phyloP scores from a whole-genome alignment of 2,888 invertebrate species.

The Seira sanloemensis region DNA sequence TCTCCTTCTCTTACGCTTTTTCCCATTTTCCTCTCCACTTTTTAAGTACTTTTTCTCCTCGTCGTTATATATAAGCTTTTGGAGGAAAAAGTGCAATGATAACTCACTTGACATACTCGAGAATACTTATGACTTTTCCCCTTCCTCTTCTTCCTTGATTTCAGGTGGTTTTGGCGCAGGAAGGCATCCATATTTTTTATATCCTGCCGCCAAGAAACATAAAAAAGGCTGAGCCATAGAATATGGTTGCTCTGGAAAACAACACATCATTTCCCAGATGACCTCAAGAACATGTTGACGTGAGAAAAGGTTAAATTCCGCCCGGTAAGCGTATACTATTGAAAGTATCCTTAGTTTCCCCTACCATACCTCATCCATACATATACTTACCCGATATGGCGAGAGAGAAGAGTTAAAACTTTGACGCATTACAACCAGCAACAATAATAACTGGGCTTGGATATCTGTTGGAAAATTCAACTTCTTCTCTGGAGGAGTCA shows the following conservation, averaged over 20 bases:
- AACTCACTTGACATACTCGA: constrained; percentile 19
- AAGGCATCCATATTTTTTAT: not conserved
- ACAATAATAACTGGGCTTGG: not conserved
- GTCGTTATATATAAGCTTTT: constrained; percentile 10
- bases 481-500: constrained; percentile 17
- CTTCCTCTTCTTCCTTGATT: constrained; percentile 34
- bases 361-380: too few relatives aligned
- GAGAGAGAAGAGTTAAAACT: constrained; percentile 18
- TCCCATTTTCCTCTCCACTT: constrained; percentile 21
- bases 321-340: constrained; percentile 26
- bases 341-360: too few relatives aligned
- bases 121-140: constrained; percentile 29
- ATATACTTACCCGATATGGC: not conserved
- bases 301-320: constrained; percentile 64
- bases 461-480: not conserved
- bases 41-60: constrained; percentile 44
- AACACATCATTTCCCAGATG: constrained; percentile 62
- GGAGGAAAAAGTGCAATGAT: constrained; percentile 36
- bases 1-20: constrained; percentile 11
- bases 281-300: constrained; percentile 62
- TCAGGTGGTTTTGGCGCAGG: constrained; percentile 34
- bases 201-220: not conserved
- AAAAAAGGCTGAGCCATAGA: constrained; percentile 44
- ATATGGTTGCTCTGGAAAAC: constrained; percentile 46
- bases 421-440: constrained; percentile 47